phyloP scores from a whole-genome alignment of 2,888 invertebrate species.

The Rotaria sp. region DNA sequence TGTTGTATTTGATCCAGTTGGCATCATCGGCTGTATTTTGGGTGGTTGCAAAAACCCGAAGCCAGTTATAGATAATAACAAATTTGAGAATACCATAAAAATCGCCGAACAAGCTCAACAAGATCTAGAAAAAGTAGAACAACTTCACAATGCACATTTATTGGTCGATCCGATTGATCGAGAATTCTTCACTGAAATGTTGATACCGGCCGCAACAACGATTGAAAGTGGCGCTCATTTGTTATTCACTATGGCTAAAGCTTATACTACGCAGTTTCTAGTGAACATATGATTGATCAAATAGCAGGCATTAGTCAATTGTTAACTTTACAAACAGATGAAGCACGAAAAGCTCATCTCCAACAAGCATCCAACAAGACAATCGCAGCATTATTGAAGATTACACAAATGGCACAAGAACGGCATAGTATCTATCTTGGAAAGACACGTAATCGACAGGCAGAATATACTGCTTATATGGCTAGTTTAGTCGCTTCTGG shows the following conservation, averaged over 20 bases:
- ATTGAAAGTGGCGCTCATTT: background rate
- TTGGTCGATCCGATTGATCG: too few relatives aligned
- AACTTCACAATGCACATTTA: background rate
- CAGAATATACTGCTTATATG: background rate
- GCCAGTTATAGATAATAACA: background rate
- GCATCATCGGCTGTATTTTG: background rate
- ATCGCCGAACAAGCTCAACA: background rate
- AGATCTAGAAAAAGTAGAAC: background rate
- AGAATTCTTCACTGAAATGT: background rate
- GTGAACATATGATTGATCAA: background rate
- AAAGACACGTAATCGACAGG: background rate
- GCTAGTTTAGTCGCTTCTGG: background rate
- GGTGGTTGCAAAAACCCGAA: background rate
- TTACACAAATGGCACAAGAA: background rate
- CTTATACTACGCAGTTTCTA: background rate
- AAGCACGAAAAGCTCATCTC: background rate
- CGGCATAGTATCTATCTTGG: background rate
- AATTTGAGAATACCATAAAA: background rate
- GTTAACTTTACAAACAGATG: background rate
- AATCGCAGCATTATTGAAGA: background rate
- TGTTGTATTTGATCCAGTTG: background rate
- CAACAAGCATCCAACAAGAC: background rate
- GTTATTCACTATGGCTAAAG: background rate
- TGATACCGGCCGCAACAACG: background rate
- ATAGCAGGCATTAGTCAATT: background rate